Evolutionary conservation across 2,797 vertebrate species (phyloP).

Genomic region (Crenichthys baileyi): DNA sequence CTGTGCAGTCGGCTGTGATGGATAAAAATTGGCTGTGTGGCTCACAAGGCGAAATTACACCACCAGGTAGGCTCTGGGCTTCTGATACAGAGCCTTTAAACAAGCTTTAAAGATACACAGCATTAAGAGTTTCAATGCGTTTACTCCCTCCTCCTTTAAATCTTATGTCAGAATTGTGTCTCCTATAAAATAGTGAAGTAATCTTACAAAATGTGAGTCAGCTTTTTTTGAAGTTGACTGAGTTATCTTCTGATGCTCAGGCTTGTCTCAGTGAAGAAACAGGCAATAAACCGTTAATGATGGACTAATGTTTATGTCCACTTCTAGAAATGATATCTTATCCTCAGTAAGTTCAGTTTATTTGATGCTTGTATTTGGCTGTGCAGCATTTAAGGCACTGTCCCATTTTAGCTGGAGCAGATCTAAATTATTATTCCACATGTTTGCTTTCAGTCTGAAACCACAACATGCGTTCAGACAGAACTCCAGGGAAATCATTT

Average conservation of each 20-base stretch:
- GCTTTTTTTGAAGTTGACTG: not conserved
- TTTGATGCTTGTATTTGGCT: not conserved
- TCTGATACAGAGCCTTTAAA: no score
- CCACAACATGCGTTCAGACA: not conserved
- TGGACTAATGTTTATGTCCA: not conserved
- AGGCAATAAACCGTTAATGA: not conserved
- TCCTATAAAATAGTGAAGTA: not conserved
- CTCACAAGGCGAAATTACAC: no score
- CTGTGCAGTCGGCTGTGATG: no score
- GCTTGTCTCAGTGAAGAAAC: not conserved
- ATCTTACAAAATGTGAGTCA: not conserved
- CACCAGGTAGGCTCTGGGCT: no score
- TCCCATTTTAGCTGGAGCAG: constrained; percentile 6
- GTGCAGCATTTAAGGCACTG: not conserved
- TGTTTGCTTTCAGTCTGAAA: not conserved
- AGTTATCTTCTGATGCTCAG: not conserved
- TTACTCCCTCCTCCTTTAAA: not conserved
- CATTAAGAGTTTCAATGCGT: not conserved
- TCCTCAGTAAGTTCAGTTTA: not conserved
- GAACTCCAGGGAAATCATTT: not conserved
- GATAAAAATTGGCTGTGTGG: no score
- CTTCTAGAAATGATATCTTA: not conserved
- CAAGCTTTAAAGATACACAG: not conserved
- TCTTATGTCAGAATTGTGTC: not conserved
- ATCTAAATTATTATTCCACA: not conserved